phyloP scores from a whole-genome alignment of 2,888 invertebrate species.

The Caenorhabditis drosophilae region DNA sequence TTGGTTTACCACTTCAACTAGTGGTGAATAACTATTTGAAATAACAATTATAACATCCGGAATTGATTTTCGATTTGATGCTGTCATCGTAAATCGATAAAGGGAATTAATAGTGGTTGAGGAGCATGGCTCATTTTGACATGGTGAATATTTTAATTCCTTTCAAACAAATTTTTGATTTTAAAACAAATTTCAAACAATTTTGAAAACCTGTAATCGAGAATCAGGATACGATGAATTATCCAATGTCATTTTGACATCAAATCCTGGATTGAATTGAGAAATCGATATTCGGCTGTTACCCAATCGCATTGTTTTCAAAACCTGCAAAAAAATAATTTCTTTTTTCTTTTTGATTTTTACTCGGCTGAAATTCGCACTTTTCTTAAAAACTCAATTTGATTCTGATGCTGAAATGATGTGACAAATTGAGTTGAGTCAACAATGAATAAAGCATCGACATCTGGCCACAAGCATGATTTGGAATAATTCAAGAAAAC shows the following conservation, averaged over 20 bases:
- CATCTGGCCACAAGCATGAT: slow-evolving; percentile 50
- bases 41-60: slow-evolving; percentile 62
- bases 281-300: slow-evolving; percentile 49
- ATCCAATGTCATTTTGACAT: slow-evolving; percentile 40
- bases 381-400: slow-evolving; percentile 46
- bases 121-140: slow-evolving; percentile 24
- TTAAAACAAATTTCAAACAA: background rate
- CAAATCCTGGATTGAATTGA: slow-evolving; percentile 59
- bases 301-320: slow-evolving; percentile 20
- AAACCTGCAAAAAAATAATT: too few species aligned
- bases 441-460: slow-evolving; percentile 59
- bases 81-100: slow-evolving; percentile 25
- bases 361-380: slow-evolving; percentile 17
- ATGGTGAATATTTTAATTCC: slow-evolving; percentile 23
- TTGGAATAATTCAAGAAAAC: background rate
- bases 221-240: slow-evolving; percentile 27
- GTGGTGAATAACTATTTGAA: slow-evolving; percentile 48
- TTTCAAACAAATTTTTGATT: slow-evolving; percentile 13
- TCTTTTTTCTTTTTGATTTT: too few species aligned
- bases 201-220: slow-evolving; percentile 10
- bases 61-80: slow-evolving; percentile 52
- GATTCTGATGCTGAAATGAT: slow-evolving; percentile 44
- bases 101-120: slow-evolving; percentile 45
- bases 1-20: slow-evolving; percentile 53
- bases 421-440: slow-evolving; percentile 58